Percentiles rank a stretch among this genome's conserved stretches.
phyloP scores from a whole-genome alignment of 2,888 invertebrate species.

The Polymixis lichenea region DNA sequence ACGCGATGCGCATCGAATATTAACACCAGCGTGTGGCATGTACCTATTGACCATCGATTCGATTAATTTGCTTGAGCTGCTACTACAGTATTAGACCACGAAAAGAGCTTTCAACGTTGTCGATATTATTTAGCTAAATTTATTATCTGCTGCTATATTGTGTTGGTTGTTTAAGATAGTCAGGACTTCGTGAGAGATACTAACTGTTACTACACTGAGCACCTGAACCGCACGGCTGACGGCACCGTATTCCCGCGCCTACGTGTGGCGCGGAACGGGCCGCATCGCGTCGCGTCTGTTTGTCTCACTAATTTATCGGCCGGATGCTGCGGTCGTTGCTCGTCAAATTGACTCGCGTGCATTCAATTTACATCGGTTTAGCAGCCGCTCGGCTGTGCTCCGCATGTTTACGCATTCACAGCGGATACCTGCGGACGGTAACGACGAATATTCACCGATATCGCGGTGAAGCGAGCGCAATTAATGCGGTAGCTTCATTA shows the following conservation, averaged over 20 bases:
- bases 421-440: neutral
- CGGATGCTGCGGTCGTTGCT: conserved; percentile 14
- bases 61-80: conserved; percentile 2
- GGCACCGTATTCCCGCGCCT: neutral
- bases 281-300: conserved; percentile 13
- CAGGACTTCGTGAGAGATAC: neutral
- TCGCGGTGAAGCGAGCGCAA: neutral
- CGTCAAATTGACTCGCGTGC: conserved; percentile 40
- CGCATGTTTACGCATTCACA: conserved; percentile 31
- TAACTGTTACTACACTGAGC: neutral
- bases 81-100: neutral
- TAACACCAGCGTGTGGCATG: neutral
- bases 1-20: conserved; percentile 16
- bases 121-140: neutral
- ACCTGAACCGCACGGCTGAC: no score
- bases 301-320: conserved; percentile 9
- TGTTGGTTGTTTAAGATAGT: neutral
- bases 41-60: neutral
- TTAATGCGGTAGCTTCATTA: conserved; percentile 2
- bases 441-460: conserved; percentile 12
- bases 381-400: neutral
- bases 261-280: neutral
- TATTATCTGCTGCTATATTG: neutral
- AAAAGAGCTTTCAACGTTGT: neutral
- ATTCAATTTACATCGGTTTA: conserved; percentile 35